Percentiles rank a stretch among this genome's conserved stretches.
Evolutionary conservation across 2,888 invertebrate species (phyloP).

Genomic region (Temnothorax unifasciatus): DNA sequence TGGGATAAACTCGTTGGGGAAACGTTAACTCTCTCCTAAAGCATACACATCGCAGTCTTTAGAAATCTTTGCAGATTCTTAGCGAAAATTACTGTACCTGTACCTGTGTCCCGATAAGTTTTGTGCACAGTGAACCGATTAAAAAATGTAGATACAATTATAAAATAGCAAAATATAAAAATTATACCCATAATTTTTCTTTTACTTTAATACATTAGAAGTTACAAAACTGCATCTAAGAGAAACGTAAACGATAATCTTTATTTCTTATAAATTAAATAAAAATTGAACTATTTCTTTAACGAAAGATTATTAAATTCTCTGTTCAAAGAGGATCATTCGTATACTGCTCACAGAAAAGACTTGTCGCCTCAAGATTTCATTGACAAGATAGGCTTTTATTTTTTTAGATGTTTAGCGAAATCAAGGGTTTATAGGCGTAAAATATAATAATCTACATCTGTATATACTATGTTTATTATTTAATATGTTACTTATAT

Average conservation of each 20-base stretch:
- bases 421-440: not conserved
- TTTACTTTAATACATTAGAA: not conserved
- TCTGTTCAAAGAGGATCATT: not conserved
- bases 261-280: not conserved
- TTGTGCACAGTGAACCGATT: not conserved
- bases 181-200: not conserved
- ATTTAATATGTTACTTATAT: not conserved
- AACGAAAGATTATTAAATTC: not conserved
- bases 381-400: not conserved
- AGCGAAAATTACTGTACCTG: not conserved
- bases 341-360: not conserved
- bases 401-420: not conserved
- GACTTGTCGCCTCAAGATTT: not conserved
- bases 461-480: not conserved
- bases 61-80: not conserved
- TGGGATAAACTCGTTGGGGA: not conserved
- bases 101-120: not conserved
- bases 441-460: not conserved
- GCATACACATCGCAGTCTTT: too few species aligned
- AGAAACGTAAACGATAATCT: not conserved
- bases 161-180: not conserved
- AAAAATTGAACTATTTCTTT: slow-evolving; percentile 1
- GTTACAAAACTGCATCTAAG: not conserved
- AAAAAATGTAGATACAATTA: not conserved
- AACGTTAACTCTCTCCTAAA: not conserved